Evolutionary conservation across 30 jellyfish, hydroid and myxozoan genomes (phyloP).

Genomic region (Aurelia aurita): DNA sequence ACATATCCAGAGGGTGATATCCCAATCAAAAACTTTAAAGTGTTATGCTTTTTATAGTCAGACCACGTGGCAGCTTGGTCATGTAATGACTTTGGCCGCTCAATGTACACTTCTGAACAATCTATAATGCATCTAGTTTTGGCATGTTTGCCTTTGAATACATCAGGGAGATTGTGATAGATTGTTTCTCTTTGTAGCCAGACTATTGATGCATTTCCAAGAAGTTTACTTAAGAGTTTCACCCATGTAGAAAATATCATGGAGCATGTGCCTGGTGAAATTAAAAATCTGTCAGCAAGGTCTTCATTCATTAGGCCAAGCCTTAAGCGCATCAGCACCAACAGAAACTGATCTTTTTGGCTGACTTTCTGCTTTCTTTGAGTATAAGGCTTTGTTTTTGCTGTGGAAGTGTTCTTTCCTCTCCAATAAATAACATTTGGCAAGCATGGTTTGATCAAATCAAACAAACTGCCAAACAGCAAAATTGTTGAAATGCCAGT

Average conservation of each 20-base stretch:
- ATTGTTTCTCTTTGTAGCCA: conserved; percentile 64
- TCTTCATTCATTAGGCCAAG: conserved; percentile 66
- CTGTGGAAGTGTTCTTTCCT: conserved; percentile 9
- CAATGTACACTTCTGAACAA: conserved; percentile 56
- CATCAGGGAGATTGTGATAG: conserved; percentile 12
- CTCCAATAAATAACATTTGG: conserved; percentile 25
- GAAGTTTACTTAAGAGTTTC: conserved; percentile 2
- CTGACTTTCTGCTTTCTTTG: background rate
- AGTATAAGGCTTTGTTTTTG: conserved; percentile 1
- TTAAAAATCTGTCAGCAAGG: no score
- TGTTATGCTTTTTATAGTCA: conserved; percentile 62
- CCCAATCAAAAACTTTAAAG: conserved; percentile 58
- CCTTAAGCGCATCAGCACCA: conserved; percentile 59
- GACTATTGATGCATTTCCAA: conserved; percentile 58
- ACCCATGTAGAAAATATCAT: conserved; percentile 58
- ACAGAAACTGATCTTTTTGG: conserved; percentile 50
- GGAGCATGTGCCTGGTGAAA: conserved; percentile 57
- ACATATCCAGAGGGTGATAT: conserved; percentile 54
- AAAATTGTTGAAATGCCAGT: no score
- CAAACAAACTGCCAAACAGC: background rate
- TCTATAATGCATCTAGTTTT: conserved; percentile 49
- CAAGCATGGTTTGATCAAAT: conserved; percentile 20
- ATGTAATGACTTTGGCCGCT: conserved; percentile 60
- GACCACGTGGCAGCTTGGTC: conserved; percentile 75
- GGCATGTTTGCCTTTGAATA: conserved; percentile 12